A percentile compares a stretch with the other conserved stretches of the same genome.
These are phyloP conservation scores for Urechis unicinctus DNA, from an alignment of 2,888 invertebrate genomes.

Conservation along the genomic window DNA sequence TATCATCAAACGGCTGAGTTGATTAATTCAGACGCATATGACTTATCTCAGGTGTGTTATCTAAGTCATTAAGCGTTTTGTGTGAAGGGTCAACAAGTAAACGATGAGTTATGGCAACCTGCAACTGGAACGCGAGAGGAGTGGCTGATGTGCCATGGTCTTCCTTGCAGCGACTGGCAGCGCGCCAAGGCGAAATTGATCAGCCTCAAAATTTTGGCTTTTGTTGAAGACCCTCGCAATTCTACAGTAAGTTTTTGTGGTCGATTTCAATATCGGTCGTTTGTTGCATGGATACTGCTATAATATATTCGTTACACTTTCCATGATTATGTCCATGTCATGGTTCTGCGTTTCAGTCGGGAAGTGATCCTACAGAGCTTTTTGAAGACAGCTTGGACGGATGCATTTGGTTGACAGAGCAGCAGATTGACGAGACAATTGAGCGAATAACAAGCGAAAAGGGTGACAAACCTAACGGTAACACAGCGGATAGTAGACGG, in stretches of 20 bases:
- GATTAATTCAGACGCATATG: too few relatives aligned
- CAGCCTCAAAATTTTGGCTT: background rate
- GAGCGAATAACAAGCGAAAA: background rate
- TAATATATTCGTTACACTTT: too few relatives aligned
- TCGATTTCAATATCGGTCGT: too few relatives aligned
- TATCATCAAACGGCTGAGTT: too few relatives aligned
- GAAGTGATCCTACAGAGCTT: too few relatives aligned
- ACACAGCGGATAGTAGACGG: background rate
- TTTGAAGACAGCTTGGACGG: background rate
- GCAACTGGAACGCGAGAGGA: background rate
- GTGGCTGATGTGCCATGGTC: background rate
- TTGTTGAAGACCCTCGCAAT: background rate
- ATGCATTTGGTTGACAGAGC: slow-evolving; percentile 1
- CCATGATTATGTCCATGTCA: too few relatives aligned
- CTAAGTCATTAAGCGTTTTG: too few relatives aligned
- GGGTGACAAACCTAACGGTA: background rate
- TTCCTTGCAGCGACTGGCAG: background rate
- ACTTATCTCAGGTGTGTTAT: too few relatives aligned
- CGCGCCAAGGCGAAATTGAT: background rate
- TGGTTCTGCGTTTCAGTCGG: too few relatives aligned
- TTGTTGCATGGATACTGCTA: too few relatives aligned
- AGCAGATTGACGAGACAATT: background rate
- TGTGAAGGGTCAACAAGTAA: too few relatives aligned
- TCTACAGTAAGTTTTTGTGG: too few relatives aligned
- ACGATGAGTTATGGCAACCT: background rate